Conservation (phyloP, 2,888 invertebrate species). For the Patella depressa region DNA sequence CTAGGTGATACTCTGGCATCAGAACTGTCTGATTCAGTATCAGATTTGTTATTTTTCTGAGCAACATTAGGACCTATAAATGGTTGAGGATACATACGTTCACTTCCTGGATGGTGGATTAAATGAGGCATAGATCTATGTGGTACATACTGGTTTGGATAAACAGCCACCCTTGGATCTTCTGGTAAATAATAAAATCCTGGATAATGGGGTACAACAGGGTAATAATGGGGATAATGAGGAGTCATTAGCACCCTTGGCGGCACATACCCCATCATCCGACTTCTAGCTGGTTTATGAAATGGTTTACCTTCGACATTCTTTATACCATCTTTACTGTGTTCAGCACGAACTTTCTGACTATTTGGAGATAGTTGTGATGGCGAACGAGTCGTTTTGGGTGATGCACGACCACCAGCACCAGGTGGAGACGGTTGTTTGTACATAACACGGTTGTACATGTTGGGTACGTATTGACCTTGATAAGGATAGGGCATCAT, state of each 20-base stretch:
- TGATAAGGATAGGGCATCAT: conserved; percentile 35
- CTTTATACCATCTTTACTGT: conserved; percentile 2
- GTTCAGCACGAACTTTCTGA: neutral
- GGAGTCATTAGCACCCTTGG: conserved; percentile 32
- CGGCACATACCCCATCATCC: conserved; percentile 32
- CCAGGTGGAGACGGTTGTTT: neutral
- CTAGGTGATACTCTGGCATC: conserved; percentile 18
- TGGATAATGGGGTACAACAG: conserved; percentile 27
- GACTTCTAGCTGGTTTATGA: conserved; percentile 21
- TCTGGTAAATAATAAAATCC: conserved; percentile 33
- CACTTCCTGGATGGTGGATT: neutral
- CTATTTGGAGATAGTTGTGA: conserved; percentile 9
- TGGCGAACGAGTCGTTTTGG: conserved; percentile 7
- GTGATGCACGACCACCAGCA: neutral
- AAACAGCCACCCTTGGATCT: conserved; percentile 29
- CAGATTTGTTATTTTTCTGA: conserved; percentile 6
- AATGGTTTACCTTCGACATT: neutral
- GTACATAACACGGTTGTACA: neutral
- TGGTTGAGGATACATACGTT: conserved; percentile 1
- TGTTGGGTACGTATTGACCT: neutral
- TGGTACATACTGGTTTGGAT: conserved; percentile 17
- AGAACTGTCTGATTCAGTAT: conserved; percentile 11
- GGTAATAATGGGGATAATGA: conserved; percentile 22
- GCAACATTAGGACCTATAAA: conserved; percentile 10
- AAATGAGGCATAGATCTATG: neutral